Evolutionary conservation across 1,140 invertebrate genomes (phyloP), one percentile per base, ranked within the genome.

Genomic region (Bicyclus anynana): DNA sequence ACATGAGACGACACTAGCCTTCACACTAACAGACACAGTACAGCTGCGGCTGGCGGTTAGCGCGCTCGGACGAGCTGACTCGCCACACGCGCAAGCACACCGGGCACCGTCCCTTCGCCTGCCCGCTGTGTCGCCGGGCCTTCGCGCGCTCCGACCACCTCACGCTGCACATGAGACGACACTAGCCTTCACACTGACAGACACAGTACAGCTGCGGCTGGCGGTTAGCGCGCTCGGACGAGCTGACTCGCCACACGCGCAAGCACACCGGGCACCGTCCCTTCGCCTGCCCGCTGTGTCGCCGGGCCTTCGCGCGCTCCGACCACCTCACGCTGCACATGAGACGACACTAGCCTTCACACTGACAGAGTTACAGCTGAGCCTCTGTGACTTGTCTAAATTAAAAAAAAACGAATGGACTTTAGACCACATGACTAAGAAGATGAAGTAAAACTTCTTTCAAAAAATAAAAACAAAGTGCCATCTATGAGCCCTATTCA

Each of bases 91-190:
- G 97, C 75, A 99, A 98, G 77, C 97, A 98, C 89, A 96, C 96
- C 55, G 96, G 97, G 14, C 96, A 96, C 67, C 95, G 97, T 79
- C 96, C 97, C 13, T 99, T 98, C 91, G 95, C 97, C 69, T 99
- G 97, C 82, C 92, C 93, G 71, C 93, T 95, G 65, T 98, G 97
- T 88, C 95, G 97, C 68, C 93, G 97, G 12, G 96, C 95, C 77
- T 99, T 99, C 88, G 97, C 96, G n/a, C 92, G 97, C 61, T 97
- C 96, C 38, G 97, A 99, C 90, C 97, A 99, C 83, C 91, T 98
- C 67, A 96, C 97, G 16, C 91, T 98, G 53, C 97, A 99, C 89
- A 82, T 85, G 81, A 71, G 77, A 16, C 48, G 80, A 48, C 80
- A 85, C 59, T 84, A 59, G 21, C n/a, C 2, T 5, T 21, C 3